phyloP scores from a whole-genome alignment of 2,888 invertebrate genomes.

The Machimus atricapillus region DNA sequence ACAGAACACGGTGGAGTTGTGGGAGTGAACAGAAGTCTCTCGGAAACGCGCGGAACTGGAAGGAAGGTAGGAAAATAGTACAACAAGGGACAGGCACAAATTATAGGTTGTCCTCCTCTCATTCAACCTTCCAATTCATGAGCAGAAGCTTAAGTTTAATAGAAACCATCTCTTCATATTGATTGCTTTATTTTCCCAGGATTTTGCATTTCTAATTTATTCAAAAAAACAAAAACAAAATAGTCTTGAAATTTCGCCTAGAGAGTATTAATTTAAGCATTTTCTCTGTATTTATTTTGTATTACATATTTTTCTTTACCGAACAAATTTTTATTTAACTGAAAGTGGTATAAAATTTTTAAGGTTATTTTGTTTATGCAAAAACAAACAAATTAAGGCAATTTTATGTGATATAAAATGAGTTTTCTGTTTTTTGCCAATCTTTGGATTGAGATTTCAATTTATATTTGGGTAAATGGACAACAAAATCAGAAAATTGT shows the following conservation, averaged over 20 bases:
- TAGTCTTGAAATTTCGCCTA: not conserved
- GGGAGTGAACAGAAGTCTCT: not conserved
- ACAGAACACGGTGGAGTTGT: not conserved
- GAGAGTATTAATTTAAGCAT: not conserved
- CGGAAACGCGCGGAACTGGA: not conserved
- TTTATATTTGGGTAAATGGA: not conserved
- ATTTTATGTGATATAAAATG: not conserved
- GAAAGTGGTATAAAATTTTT: not conserved
- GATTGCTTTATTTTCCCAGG: not conserved
- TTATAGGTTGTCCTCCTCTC: not conserved
- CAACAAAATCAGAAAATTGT: not conserved
- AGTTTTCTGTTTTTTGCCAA: not conserved
- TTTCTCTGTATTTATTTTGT: not conserved
- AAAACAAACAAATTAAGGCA: not conserved
- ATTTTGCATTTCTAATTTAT: not conserved
- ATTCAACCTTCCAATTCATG: not conserved
- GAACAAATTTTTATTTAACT: not conserved
- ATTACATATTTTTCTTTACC: not conserved
- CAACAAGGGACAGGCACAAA: conserved; percentile 1
- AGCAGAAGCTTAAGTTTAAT: not conserved
- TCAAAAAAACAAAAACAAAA: not conserved
- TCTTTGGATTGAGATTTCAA: not conserved
- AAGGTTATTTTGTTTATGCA: not conserved
- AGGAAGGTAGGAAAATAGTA: not conserved
- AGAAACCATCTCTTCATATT: not conserved